Base-by-base conservation (phyloP, 2,797 vertebrate genomes). In the Enoplosus armatus region DNA sequence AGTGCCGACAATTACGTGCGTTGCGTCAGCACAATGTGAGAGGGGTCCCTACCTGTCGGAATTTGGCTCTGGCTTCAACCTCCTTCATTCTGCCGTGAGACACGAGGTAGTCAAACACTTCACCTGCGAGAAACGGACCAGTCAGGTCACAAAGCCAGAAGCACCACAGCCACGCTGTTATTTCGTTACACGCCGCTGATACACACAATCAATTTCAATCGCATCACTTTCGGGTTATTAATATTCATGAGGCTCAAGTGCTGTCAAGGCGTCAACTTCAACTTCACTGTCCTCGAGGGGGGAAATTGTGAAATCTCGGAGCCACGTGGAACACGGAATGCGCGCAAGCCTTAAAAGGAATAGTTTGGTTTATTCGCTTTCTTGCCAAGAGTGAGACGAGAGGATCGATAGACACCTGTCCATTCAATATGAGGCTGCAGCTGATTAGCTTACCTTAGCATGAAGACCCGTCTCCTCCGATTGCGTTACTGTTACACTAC, bases 21-120 rank as follows among this genome's bases (percentile, higher is more conserved):
- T 20, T 4, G 29, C n/a, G n/a, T n/a, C n/a, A n/a, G 24, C n/a
- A n/a, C 50, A 59, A 58, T 2, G 24, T 11, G 3, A 29, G 14
- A 22, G 29, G 45, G 2, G 10, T 27, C 50, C 77, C 3, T 70
- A 98, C 97, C 96, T 98, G 97, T 92, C 97, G 91, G 91, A 98
- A 98, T 93, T 98, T 98, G 94, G 97, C 97, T 87, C 97, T 93
- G 22, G 97, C 97, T 91, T 98, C 97, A 78, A 97, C 97, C 94
- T 98, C 97, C 93, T 98, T 98, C 97, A 98, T 98, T 89, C 97
- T 96, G 85, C 97, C 97, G 18, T 98, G 97, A 16, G 97, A 97
- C 85, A 98, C 97, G 89, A 98, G 96, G 96, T 98, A 98, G 94
- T 98, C 97, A 61, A 98, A 98, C 88, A 98, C 97, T 94, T 98